Evolutionary conservation across 2,888 invertebrate genomes (phyloP).

Genomic region (Andrena bicolor): DNA sequence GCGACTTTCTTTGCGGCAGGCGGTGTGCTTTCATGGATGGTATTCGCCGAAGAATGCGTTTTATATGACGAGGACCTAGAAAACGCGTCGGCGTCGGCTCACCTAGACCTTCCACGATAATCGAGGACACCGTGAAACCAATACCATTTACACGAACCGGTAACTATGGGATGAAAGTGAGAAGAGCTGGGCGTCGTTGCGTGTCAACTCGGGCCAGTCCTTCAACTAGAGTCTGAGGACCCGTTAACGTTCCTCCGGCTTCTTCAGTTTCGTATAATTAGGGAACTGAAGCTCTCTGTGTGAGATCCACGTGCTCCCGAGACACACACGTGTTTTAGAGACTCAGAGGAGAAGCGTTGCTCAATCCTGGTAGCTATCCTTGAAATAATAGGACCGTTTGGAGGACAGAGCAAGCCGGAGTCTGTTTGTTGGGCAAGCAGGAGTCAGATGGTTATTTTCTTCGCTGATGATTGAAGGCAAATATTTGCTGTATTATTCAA

Average conservation of each 20-base stretch:
- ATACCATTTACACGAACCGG: slow-evolving; percentile 54
- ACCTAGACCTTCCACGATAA: slow-evolving; percentile 33
- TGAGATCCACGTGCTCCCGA: too few relatives aligned
- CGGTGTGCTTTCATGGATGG: slow-evolving; percentile 27
- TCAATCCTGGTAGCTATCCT: too few relatives aligned
- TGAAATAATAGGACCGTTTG: too few relatives aligned
- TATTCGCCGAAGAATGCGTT: slow-evolving; percentile 39
- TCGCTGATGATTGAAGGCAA: too few relatives aligned
- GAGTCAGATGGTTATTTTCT: too few relatives aligned
- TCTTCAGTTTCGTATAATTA: neutral
- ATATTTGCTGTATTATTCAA: too few relatives aligned
- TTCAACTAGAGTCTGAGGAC: neutral
- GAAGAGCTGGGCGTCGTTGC: slow-evolving; percentile 35
- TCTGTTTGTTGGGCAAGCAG: too few relatives aligned
- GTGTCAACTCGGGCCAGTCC: neutral
- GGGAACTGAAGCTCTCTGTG: neutral
- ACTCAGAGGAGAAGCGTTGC: too few relatives aligned
- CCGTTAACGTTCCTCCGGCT: neutral
- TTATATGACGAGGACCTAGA: slow-evolving; percentile 19
- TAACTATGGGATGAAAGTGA: slow-evolving; percentile 55
- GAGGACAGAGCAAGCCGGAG: too few relatives aligned
- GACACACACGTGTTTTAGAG: too few relatives aligned
- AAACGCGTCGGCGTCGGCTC: slow-evolving; percentile 27
- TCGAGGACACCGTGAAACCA: slow-evolving; percentile 49
- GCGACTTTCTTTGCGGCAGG: slow-evolving; percentile 15